phyloP scores from a whole-genome alignment of 2,797 vertebrate species.

The Crossoptilon crossoptilon region DNA sequence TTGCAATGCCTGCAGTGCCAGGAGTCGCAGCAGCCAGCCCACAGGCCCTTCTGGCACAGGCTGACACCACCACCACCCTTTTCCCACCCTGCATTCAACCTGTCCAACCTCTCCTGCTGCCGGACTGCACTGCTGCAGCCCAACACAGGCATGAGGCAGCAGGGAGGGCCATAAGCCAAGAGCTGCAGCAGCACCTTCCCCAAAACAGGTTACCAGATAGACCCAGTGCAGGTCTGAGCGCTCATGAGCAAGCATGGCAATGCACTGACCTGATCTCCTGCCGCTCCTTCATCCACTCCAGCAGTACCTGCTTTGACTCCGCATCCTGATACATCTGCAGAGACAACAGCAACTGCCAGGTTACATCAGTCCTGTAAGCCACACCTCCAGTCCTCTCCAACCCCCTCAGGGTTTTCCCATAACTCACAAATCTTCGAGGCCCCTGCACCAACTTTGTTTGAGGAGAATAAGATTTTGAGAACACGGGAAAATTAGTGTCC shows the following conservation, averaged over 20 bases:
- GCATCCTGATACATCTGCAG: slow-evolving; percentile 82
- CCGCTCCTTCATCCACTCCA: slow-evolving; percentile 84
- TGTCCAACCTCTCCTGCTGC: neutral
- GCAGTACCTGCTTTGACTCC: slow-evolving; percentile 79
- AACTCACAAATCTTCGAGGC: neutral
- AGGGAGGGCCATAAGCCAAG: neutral
- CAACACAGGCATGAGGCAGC: neutral
- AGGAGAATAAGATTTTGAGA: neutral
- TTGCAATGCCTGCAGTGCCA: neutral
- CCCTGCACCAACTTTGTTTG: neutral
- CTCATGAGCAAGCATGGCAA: accelerated
- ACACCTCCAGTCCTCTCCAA: neutral
- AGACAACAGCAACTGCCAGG: neutral
- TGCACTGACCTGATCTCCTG: slow-evolving; percentile 78
- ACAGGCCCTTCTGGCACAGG: neutral
- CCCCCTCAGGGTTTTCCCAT: neutral
- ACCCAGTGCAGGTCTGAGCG: neutral
- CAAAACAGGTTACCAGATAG: neutral
- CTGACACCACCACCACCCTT: neutral
- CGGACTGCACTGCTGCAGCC: neutral
- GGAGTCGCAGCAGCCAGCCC: neutral
- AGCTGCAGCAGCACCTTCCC: neutral
- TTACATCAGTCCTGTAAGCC: neutral
- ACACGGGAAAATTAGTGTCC: neutral
- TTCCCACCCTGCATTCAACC: neutral